These are phyloP conservation scores for Heterocephalus glaber DNA, from an alignment of 2,113 vertebrate species.

Conservation along the genomic window DNA sequence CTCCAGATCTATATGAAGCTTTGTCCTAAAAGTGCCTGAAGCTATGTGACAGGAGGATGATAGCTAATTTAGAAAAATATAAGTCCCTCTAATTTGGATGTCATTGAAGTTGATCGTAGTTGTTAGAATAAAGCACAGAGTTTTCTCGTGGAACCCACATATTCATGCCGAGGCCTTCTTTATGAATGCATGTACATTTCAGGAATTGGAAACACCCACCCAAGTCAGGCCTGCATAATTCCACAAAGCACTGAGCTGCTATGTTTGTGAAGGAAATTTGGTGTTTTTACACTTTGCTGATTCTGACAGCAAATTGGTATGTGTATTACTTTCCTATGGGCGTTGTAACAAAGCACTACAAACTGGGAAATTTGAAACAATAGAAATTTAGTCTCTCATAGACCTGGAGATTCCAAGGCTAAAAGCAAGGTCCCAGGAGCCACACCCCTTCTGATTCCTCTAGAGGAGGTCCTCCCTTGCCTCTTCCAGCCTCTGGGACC, in stretches of 20 bases:
- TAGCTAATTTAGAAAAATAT: neutral
- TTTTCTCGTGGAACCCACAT: neutral
- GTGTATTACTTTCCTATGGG: neutral
- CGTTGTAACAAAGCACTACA: neutral
- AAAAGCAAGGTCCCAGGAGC: neutral
- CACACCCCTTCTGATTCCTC: no score
- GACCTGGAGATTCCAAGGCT: neutral
- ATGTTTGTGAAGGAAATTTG: neutral
- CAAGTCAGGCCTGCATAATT: neutral
- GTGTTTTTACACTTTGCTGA: neutral
- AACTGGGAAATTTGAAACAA: neutral
- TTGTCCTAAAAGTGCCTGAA: conserved; percentile 5
- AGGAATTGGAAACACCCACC: neutral
- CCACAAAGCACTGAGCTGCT: neutral
- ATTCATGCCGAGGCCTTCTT: neutral
- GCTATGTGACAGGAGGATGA: neutral
- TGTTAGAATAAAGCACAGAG: neutral
- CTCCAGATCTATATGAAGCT: neutral
- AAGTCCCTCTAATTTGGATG: neutral
- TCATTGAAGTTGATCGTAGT: neutral
- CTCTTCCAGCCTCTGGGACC: neutral
- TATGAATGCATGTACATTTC: neutral
- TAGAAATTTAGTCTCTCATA: neutral
- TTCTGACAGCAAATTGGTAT: neutral
- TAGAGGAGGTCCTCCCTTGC: neutral